Conservation (phyloP, 1,140 invertebrate genomes). For the Monochamus saltuarius region DNA sequence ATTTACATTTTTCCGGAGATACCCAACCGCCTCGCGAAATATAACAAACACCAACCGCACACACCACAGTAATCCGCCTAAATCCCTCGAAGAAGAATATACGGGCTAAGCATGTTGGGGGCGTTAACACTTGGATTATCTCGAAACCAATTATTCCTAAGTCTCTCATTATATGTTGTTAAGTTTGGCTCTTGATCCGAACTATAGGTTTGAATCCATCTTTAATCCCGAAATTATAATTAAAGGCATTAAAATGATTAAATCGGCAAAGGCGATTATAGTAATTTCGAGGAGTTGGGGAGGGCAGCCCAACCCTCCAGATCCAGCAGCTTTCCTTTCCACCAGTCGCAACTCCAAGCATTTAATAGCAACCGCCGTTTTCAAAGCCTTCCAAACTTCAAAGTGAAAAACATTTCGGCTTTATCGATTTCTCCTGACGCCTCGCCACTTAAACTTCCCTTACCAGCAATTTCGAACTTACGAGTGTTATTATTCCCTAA, state of each 20-base stretch:
- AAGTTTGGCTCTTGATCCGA: conserved; percentile 5
- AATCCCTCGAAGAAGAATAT: too few relatives aligned
- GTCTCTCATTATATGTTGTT: conserved; percentile 10
- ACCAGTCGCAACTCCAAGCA: conserved; percentile 31
- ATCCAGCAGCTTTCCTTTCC: conserved; percentile 5
- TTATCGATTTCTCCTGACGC: conserved; percentile 42
- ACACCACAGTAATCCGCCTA: too few relatives aligned
- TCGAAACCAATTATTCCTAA: conserved; percentile 8
- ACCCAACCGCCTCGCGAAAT: too few relatives aligned
- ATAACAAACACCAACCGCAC: too few relatives aligned
- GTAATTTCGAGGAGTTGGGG: conserved; percentile 18
- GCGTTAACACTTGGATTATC: conserved; percentile 15
- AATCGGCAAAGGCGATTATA: conserved; percentile 30
- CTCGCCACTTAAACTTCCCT: conserved; percentile 38
- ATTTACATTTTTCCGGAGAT: too few relatives aligned
- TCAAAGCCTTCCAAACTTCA: conserved; percentile 40
- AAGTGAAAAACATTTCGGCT: conserved; percentile 43
- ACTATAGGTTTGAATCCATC: conserved; percentile 10
- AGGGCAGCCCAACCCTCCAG: conserved; percentile 2
- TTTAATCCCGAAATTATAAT: conserved; percentile 32
- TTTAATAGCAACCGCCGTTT: conserved; percentile 40
- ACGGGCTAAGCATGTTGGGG: neutral
- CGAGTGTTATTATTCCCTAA: conserved; percentile 21
- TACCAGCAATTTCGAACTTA: conserved; percentile 13
- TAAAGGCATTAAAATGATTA: conserved; percentile 32